A percentile compares a stretch with the other conserved stretches of the same genome.
phyloP scores from a whole-genome alignment of 2,113 vertebrate genomes.

The Tetrao urogallus region DNA sequence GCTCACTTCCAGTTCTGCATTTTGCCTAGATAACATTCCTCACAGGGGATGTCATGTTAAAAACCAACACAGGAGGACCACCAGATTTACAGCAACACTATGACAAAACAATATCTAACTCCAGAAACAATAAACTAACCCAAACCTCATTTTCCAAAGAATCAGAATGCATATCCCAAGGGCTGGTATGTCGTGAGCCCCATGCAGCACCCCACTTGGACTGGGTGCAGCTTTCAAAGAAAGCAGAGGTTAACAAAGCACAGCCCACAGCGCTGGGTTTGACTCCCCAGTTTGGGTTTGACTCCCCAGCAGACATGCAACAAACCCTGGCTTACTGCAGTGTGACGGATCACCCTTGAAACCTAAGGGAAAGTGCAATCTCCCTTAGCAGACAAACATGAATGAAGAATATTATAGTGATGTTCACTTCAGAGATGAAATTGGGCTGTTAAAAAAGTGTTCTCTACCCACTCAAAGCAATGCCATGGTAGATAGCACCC shows the following conservation, averaged over 20 bases:
- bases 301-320: background rate
- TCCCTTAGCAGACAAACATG: background rate
- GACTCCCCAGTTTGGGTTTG: background rate
- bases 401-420: background rate
- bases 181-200: background rate
- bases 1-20: conserved; percentile 33
- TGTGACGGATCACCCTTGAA: background rate
- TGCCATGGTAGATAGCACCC: background rate
- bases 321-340: background rate
- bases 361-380: background rate
- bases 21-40: conserved; percentile 43
- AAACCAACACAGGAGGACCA: conserved; percentile 40
- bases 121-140: background rate
- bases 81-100: background rate
- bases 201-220: background rate
- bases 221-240: background rate
- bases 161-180: background rate
- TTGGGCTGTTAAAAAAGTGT: background rate
- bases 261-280: background rate
- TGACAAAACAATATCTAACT: background rate
- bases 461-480: background rate
- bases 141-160: background rate
- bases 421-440: background rate
- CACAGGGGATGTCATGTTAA: conserved; percentile 18
- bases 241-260: background rate